Evolutionary conservation across 2,113 vertebrate genomes (phyloP), one percentile per base, ranked within the genome.

Genomic region (Pygoscelis adeliae): DNA sequence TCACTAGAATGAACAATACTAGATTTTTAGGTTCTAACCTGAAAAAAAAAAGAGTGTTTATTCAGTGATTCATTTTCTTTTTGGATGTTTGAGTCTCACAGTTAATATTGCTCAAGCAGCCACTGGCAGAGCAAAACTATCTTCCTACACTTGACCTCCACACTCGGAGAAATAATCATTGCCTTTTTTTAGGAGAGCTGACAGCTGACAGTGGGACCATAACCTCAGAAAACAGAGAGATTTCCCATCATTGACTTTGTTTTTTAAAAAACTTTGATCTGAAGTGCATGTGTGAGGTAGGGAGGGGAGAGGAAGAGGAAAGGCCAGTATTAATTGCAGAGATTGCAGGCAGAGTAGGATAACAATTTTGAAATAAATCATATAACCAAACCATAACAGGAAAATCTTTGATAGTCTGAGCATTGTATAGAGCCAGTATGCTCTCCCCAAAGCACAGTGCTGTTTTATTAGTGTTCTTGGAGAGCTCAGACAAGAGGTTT

Each of bases 341-440:
- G 77, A 44, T 2, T 25, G 19, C 74, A 65, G 70, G 62, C 82
- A 76, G 62, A 80, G 62, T 76, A 83, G 84, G 49, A 94, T 82
- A 94, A 94, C 87, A 95, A 74, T n/a, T 93, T 79, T 87, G 70
- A 95, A 90, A 97, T 90, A 95, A 94, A 95, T 96, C 93, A 85
- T 56, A 50, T 56, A 83, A 83, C 66, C 32, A 85, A 96, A 93
- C 21, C 87, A 94, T 89, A 97, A 96, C 90, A 97, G 97, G 96
- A 96, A 96, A 90, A 83, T 90, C 84, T 86, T 97, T 96, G 59
- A 85, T 56, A 87, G 49, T 52, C 70, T 72, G 78, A 79, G 49
- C 44, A 56, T 12, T 79, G 36, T 34, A n/a, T 4, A 72, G 40
- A 76, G 74, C 25, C 66, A 87, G 34, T 6, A 52, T 1, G 0